Base-by-base conservation (phyloP, 2,113 vertebrate genomes). In the Empidonax traillii region DNA sequence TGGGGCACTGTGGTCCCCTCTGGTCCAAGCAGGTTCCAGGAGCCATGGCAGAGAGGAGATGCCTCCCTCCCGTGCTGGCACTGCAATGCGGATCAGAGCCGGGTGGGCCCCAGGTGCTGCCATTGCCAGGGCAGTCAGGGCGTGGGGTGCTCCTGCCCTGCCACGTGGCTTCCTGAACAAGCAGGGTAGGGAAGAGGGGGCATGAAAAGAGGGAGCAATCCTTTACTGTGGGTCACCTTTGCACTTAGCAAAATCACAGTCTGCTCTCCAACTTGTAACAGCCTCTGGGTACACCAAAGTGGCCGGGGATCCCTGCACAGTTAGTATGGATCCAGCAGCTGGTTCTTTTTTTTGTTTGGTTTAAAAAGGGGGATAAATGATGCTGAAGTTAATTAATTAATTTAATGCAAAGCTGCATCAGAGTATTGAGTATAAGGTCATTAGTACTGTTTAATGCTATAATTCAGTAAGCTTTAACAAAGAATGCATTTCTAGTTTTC, bases 81-180 rank as follows among this genome's bases (percentile, higher is more conserved):
- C 89, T 62, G 95, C 96, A 94, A 2, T 90, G 91, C 44, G 7
- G 83, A 14, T n/a, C 46, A 5, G 25, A 25, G 66, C 37, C 8
- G 22, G 47, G 77, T 44, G 58, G 43, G 25, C 4, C 3, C 7
- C 12, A 14, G 25, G 6, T 12, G 46, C 39, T 30, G 30, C 58
- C 41, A 0, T 55, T 3, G 5, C 68, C 1, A 1, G 30, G 25
- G n/a, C 6, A 49, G 12, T 35, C 63, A 23, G 4, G 35, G 24
- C 3, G 0, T 17, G 12, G 69, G 2, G 16, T 24, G 61, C n/a
- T 69, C 56, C 73, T 51, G 75, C 67, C 67, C 63, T 3, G 0
- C 39, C 0, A 0, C 2, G 0, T 0, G 31, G 30, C 73, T n/a
- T 19, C 35, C 62, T 39, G 62, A 43, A 4, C 0, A 0, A 0